Evolutionary conservation across 1,140 invertebrate species (phyloP), one percentile per base, ranked within the genome.

Genomic region (Drosophila bipectinata): DNA sequence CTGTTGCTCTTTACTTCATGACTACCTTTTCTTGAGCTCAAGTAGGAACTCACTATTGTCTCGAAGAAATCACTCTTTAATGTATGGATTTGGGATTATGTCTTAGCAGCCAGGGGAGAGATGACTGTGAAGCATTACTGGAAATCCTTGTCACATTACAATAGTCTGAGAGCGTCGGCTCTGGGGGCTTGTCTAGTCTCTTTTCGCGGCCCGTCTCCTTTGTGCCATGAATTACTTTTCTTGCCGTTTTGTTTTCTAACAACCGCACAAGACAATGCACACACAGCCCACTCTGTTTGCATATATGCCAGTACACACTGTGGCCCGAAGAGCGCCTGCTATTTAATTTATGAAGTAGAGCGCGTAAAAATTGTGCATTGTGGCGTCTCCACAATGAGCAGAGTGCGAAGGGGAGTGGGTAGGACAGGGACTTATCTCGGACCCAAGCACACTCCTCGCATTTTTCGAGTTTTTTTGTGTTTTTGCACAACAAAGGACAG

Each of bases 321-420:
- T 34, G 47, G 68, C 48, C 61, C 60, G 60, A 67, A 67, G 81
- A 72, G 77, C 66, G 83, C 34, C 67, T 85, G 82, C 82, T 87
- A 87, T 87, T 87, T 87, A 87, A 87, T 87, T 87, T 87, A 87
- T 82, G 82, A 87, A 87, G 82, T 87, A 87, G 82, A 87, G 83
- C 82, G 83, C 82, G 82, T 82, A 82, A 82, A 85, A 87, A 87
- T 87, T 87, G 82, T 82, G 82, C 82, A 87, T 87, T 87, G 78
- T 87, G 78, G 74, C 82, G 77, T 66, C 39, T 21, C 37, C 41
- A 74, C 72, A 74, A 74, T 74, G 72, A 58, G 60, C 72, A 52
- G 48, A 37, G 45, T 54, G 45, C 49, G 18, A 39, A 57, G 51
- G 75, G 59, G 56, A 30, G 39, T 5, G 47, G 57, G 44, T 47